Base-by-base conservation (phyloP, 1,140 invertebrate genomes). In the Elymnias hypermnestra region DNA sequence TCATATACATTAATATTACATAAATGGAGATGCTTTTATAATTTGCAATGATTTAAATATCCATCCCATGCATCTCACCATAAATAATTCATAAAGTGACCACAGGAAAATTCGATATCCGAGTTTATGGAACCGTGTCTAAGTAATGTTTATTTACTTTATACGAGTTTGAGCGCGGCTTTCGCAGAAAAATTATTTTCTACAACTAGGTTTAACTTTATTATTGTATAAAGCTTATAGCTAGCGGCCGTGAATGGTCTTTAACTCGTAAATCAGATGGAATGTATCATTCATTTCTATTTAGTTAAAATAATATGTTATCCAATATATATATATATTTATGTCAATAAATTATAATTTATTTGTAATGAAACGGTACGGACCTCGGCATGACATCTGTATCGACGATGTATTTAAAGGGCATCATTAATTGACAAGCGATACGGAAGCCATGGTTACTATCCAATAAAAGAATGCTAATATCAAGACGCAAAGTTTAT, bases 81-180 rank as follows among this genome's bases (percentile, higher is more conserved):
- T 60, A 48, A 60, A 60, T 60, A 60, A 52, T 60, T 60, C 53
- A 60, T 60, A 60, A 51, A 41, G 39, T 26, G 38, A 22, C 45
- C 45, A 18, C 5, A n/a, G 13, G 25, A 31, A 44, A 50, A 44
- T 43, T 56, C 47, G 42, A 51, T 56, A 56, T 23, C 43, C 22
- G 12, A 23, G 50, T 46, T 41, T 41, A 53, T 41, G 33, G 50
- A 49, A 58, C 45, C 46, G 44, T 43, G 18, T 21, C 36, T 25
- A 48, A 60, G 39, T 49, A 52, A 55, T 49, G 37, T 52, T 55
- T 52, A 55, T 55, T 52, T 60, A 43, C 26, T 43, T 22, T 22
- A 45, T 28, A 19, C 23, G 26, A 23, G 37, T 22, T 25, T 33
- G n/a, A n/a, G 29, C 37, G 15, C 29, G 37, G 25, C 28, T 47